phyloP scores from a whole-genome alignment of 2,888 invertebrate genomes.

The Pinctada fucata region DNA sequence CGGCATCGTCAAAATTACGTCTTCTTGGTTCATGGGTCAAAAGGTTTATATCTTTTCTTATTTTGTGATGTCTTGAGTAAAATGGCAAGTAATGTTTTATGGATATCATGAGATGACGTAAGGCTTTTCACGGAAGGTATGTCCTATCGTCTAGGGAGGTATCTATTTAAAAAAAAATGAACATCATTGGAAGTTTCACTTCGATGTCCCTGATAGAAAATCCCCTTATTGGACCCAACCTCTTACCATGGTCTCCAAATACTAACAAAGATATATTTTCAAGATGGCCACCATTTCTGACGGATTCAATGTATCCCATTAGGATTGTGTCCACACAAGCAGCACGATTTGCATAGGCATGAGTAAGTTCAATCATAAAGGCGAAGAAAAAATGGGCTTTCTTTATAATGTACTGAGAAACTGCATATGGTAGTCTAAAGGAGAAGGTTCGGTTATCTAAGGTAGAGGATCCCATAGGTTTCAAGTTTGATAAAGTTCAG shows the following conservation, averaged over 20 bases:
- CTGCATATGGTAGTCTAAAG: constrained; percentile 23
- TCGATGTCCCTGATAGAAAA: constrained; percentile 25
- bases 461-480: no score
- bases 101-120: constrained; percentile 27
- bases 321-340: constrained; percentile 18
- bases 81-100: constrained; percentile 25
- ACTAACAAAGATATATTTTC: constrained; percentile 30
- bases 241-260: constrained; percentile 33
- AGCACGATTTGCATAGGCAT: constrained; percentile 15
- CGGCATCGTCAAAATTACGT: constrained; percentile 87
- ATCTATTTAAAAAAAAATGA: constrained; percentile 23
- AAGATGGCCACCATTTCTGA: constrained; percentile 2
- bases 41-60: constrained; percentile 82
- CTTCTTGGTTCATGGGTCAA: constrained; percentile 85
- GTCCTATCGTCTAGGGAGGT: constrained; percentile 16
- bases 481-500: no score
- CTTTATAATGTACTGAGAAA: constrained; percentile 23
- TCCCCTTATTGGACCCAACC: constrained; percentile 19
- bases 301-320: not conserved
- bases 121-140: constrained; percentile 7
- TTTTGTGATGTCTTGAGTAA: not conserved
- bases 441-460: no score
- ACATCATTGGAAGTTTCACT: constrained; percentile 22
- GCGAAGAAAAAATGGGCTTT: constrained; percentile 24
- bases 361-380: constrained; percentile 22